phyloP scores from a whole-genome alignment of 1,140 invertebrate species.

The Tetragnatha versicolor region DNA sequence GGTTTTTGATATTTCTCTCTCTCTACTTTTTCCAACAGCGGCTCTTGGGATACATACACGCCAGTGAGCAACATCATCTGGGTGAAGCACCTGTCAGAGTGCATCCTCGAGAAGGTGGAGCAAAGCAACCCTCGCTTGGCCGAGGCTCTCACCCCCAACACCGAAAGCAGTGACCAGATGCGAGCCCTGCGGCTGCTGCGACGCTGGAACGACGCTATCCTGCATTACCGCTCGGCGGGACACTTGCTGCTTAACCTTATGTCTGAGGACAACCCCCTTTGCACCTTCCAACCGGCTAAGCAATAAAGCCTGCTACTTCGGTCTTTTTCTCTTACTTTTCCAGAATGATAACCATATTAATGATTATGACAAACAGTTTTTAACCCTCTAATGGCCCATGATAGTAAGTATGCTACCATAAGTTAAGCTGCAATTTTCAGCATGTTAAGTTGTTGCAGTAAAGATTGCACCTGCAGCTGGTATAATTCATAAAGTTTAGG shows the following conservation, averaged over 20 bases:
- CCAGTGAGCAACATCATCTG: background rate
- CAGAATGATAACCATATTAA: too few species aligned
- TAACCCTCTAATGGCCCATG: too few species aligned
- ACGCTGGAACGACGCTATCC: background rate
- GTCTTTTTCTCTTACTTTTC: too few species aligned
- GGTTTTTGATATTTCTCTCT: too few species aligned
- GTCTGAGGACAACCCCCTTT: background rate
- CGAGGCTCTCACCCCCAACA: background rate
- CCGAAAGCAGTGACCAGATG: background rate
- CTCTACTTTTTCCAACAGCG: background rate
- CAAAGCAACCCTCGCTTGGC: background rate
- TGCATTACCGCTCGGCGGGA: background rate
- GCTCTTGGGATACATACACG: background rate
- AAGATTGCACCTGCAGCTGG: too few species aligned
- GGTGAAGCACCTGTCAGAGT: background rate
- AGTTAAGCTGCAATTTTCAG: too few species aligned
- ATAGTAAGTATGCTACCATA: too few species aligned
- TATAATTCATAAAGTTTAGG: too few species aligned
- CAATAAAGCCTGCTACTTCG: too few species aligned
- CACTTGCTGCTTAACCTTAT: background rate
- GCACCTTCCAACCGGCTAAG: too few species aligned
- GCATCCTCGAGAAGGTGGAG: background rate
- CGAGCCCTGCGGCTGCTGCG: background rate
- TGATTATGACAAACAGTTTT: too few species aligned
- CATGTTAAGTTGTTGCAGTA: too few species aligned